A percentile compares a stretch with the other conserved stretches of the same genome.
Evolutionary conservation across 2,113 vertebrate species (phyloP).

Genomic region (Brienomyrus brachyistius): DNA sequence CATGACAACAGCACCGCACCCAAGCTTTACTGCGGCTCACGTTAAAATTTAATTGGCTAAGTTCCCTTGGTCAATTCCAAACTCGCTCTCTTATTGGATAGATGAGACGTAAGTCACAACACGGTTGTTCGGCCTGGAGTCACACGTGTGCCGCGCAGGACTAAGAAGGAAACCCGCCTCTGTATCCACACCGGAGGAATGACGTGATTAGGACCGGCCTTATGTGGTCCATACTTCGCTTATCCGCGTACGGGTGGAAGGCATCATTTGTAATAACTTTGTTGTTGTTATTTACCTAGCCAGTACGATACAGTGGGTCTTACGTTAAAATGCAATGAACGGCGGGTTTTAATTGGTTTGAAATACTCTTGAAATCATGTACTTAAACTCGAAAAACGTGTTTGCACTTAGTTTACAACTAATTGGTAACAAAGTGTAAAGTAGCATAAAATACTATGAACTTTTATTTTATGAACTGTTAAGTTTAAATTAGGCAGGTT

Average conservation of each 20-base stretch:
- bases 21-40: background rate
- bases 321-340: background rate
- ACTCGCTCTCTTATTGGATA: background rate
- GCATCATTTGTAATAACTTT: background rate
- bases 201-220: background rate
- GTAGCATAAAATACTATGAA: background rate
- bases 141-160: background rate
- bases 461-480: background rate
- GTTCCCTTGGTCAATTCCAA: background rate
- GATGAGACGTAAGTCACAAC: background rate
- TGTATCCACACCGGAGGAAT: background rate
- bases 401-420: no score
- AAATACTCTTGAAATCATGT: no score
- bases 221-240: background rate
- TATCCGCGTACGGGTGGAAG: background rate
- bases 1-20: constrained; percentile 13
- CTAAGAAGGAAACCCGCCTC: background rate
- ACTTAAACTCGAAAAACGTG: no score
- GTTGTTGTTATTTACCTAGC: background rate
- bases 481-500: background rate
- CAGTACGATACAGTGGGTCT: background rate
- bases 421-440: background rate
- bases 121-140: background rate
- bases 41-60: background rate
- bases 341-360: background rate